phyloP scores from a whole-genome alignment of 2,113 vertebrate species.

The Chaenogobius annularis region DNA sequence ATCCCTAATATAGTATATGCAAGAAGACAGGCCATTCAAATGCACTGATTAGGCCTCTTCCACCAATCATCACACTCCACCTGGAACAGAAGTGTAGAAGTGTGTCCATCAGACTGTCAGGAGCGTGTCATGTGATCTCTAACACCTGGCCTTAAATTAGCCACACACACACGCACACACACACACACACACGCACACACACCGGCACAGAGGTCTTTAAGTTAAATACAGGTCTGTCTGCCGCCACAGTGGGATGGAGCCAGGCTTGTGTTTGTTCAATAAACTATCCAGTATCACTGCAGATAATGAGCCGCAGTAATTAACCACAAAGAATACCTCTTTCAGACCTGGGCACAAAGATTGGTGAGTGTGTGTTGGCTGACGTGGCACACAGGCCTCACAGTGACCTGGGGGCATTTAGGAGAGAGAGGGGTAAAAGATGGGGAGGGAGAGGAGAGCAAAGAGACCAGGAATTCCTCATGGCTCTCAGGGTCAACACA shows the following conservation, averaged over 20 bases:
- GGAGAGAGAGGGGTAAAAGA: conserved; percentile 19
- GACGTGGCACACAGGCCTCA: conserved; percentile 59
- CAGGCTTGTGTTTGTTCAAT: conserved; percentile 56
- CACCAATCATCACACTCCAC: conserved; percentile 3
- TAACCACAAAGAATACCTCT: conserved; percentile 47
- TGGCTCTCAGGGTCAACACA: conserved; percentile 67
- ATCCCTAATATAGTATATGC: no score
- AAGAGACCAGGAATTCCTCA: conserved; percentile 65
- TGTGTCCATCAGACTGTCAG: conserved; percentile 6
- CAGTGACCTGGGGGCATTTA: conserved; percentile 26
- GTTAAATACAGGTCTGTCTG: conserved; percentile 56
- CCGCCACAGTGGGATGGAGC: conserved; percentile 25
- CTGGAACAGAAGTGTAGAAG: conserved; percentile 8
- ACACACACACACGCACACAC: not conserved
- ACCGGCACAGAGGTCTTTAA: conserved; percentile 45
- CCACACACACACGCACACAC: not conserved
- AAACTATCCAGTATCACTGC: conserved; percentile 63
- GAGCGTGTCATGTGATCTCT: conserved; percentile 12
- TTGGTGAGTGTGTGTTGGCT: conserved; percentile 44
- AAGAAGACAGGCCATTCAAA: no score
- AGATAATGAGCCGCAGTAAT: conserved; percentile 54
- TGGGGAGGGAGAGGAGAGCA: conserved; percentile 14
- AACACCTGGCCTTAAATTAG: conserved; percentile 45
- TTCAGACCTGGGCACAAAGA: conserved; percentile 26
- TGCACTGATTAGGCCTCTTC: not conserved